Conservation (phyloP, 2,888 invertebrate species). For the Acanthosepion esculentum region DNA sequence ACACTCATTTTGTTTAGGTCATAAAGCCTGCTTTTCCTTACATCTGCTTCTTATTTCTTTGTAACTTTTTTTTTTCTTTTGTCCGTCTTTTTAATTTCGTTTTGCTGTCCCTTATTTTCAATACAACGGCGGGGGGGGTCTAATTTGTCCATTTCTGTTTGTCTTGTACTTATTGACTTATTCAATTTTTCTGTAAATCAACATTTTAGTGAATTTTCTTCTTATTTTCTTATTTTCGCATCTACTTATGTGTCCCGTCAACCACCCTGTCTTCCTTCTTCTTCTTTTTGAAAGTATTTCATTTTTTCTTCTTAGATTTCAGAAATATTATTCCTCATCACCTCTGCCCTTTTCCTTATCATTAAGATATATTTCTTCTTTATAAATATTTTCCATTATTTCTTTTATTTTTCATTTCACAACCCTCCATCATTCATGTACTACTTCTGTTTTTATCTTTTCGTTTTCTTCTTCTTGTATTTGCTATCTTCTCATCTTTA, state of each 20-base stretch:
- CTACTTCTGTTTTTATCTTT: too few species aligned
- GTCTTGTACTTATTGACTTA: too few species aligned
- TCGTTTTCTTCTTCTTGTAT: too few species aligned
- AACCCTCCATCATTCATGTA: too few species aligned
- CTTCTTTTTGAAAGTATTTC: not conserved
- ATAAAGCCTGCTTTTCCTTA: not conserved
- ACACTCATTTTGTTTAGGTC: too few species aligned
- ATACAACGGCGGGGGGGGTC: not conserved
- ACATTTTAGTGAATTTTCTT: too few species aligned
- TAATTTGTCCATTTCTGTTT: not conserved
- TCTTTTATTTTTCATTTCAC: not conserved
- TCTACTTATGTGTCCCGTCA: not conserved
- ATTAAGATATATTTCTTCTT: not conserved
- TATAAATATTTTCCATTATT: too few species aligned
- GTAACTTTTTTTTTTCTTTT: not conserved
- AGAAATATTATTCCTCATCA: not conserved
- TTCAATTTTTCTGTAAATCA: too few species aligned
- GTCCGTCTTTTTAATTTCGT: not conserved
- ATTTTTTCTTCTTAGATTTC: not conserved
- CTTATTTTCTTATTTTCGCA: too few species aligned
- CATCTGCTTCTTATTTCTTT: not conserved
- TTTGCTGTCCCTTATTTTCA: not conserved
- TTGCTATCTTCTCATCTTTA: too few species aligned
- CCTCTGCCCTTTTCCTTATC: not conserved
- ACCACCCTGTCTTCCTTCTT: not conserved